A percentile compares a stretch with the other conserved stretches of the same genome.
Conservation (phyloP, 2,113 vertebrate species). For the Cyprinodon brontotheroides region DNA sequence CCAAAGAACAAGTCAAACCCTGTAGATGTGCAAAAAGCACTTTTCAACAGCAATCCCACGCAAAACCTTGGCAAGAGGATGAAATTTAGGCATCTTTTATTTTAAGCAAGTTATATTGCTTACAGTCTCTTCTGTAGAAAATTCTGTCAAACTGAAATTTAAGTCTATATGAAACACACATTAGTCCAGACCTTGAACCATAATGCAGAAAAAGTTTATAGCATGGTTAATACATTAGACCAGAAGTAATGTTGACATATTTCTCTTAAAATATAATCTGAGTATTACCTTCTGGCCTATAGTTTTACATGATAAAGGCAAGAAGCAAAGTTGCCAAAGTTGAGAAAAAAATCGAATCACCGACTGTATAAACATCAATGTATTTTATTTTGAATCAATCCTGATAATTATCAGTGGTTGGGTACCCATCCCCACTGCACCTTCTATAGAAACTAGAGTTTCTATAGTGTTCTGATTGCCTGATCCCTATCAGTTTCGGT, state of each 20-base stretch:
- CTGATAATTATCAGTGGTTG: too few species aligned
- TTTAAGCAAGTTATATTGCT: background rate
- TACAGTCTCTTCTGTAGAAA: conserved; percentile 16
- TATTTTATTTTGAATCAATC: background rate
- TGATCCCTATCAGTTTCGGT: too few species aligned
- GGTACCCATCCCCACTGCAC: background rate
- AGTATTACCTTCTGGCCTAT: too few species aligned
- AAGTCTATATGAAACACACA: conserved; percentile 18
- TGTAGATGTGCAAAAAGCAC: background rate
- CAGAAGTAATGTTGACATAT: conserved; percentile 6
- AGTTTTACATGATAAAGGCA: too few species aligned
- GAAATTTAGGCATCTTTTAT: conserved; percentile 2
- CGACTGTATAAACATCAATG: background rate
- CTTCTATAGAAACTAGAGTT: too few species aligned
- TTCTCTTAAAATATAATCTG: background rate
- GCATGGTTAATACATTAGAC: background rate
- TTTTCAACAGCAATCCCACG: conserved; percentile 10
- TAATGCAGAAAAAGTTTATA: conserved; percentile 2
- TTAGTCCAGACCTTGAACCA: conserved; percentile 27
- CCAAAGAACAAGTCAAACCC: conserved; percentile 1
- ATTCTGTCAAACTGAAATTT: conserved; percentile 7
- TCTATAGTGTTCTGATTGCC: background rate
- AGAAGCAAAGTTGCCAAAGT: too few species aligned
- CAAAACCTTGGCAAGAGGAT: conserved; percentile 19
- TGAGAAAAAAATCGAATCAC: too few species aligned